These are phyloP conservation scores for Carterocephalus palaemon DNA, from an alignment of 2,888 invertebrate species.

Conservation along the genomic window DNA sequence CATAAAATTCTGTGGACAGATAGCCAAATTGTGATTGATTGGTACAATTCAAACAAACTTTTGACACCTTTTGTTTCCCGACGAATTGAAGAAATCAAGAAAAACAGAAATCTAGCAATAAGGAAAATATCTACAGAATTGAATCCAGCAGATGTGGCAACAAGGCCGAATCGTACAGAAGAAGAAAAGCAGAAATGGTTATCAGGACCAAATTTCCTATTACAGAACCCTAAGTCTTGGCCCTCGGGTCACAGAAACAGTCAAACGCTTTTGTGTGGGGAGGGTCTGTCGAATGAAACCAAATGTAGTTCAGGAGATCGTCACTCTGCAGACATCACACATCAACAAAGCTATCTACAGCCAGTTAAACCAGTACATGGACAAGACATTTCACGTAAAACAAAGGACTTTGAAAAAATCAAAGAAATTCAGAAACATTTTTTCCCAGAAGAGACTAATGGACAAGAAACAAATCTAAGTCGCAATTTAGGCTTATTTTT, in stretches of 20 bases:
- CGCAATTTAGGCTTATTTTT: conserved; percentile 3
- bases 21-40: conserved; percentile 16
- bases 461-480: conserved; percentile 1
- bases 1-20: conserved; percentile 19
- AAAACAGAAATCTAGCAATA: conserved; percentile 7
- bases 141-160: conserved; percentile 19
- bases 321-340: no score
- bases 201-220: no score
- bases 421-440: conserved; percentile 1
- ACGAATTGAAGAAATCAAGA: conserved; percentile 17
- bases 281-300: background rate
- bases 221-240: no score
- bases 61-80: conserved; percentile 13
- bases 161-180: conserved; percentile 5
- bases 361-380: background rate
- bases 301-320: no score
- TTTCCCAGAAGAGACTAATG: conserved; percentile 11
- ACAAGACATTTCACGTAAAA: background rate
- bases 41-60: conserved; percentile 16
- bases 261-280: conserved; percentile 3
- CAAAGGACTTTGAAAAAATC: background rate
- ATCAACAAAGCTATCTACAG: no score
- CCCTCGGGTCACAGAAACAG: background rate
- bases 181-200: no score
- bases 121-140: conserved; percentile 15